phyloP scores from a whole-genome alignment of 1,140 invertebrate species.

The Leptopilina clavipes region DNA sequence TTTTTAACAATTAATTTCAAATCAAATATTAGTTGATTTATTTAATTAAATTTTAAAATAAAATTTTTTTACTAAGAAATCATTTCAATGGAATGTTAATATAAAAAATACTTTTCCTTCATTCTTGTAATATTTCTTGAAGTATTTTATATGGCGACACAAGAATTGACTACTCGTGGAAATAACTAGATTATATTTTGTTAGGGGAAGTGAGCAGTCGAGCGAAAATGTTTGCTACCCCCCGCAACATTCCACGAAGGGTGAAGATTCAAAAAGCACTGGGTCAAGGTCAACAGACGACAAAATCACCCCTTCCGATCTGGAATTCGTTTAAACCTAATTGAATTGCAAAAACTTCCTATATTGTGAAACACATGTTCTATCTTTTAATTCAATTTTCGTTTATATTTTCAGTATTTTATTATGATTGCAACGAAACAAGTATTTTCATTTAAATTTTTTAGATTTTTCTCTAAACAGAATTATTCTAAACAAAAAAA shows the following conservation, averaged over 20 bases:
- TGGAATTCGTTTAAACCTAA: background rate
- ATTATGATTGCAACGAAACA: no score
- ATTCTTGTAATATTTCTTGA: background rate
- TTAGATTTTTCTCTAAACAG: no score
- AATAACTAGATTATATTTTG: slow-evolving; percentile 20
- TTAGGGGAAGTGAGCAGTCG: slow-evolving; percentile 8
- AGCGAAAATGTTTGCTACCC: background rate
- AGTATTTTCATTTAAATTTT: no score
- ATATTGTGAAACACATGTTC: background rate
- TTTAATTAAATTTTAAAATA: no score
- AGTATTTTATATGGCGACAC: background rate
- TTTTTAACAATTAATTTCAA: no score
- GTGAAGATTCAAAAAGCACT: slow-evolving; percentile 9
- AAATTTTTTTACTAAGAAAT: no score
- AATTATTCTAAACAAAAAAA: no score
- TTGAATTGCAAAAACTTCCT: slow-evolving; percentile 3
- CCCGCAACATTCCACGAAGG: background rate
- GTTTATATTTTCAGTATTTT: no score
- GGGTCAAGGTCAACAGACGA: slow-evolving; percentile 1
- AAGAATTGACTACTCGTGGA: background rate
- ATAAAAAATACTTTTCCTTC: background rate
- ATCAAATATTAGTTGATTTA: no score
- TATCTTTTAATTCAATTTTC: background rate
- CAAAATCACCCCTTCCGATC: background rate
- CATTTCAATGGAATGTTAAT: no score